These are phyloP conservation scores for Sinocyclocheilus grahami DNA, from an alignment of 2,113 vertebrate genomes.

Conservation along the genomic window DNA sequence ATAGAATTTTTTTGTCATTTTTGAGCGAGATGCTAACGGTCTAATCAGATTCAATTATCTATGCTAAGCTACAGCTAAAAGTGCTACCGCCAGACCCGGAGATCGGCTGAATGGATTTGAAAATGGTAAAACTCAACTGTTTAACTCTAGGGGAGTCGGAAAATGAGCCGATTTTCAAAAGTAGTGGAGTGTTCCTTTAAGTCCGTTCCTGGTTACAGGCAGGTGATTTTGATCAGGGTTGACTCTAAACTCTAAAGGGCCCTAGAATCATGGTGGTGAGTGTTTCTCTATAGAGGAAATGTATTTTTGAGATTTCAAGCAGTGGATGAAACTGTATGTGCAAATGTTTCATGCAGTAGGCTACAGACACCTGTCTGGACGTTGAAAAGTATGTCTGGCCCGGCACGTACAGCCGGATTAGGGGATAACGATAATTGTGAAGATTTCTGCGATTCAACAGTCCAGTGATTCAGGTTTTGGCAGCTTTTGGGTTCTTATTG, in stretches of 20 bases:
- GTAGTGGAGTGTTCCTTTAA: too few species aligned
- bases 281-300: background rate
- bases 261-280: background rate
- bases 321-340: background rate
- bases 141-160: too few species aligned
- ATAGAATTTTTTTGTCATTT: too few species aligned
- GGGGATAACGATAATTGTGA: constrained; percentile 69
- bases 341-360: background rate
- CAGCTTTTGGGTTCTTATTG: constrained; percentile 73
- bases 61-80: too few species aligned
- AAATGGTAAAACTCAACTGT: too few species aligned
- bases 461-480: constrained; percentile 74
- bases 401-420: constrained; percentile 74
- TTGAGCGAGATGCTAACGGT: too few species aligned
- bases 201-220: too few species aligned
- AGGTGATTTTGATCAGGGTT: background rate
- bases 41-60: too few species aligned
- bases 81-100: too few species aligned
- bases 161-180: too few species aligned
- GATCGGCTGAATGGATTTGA: too few species aligned
- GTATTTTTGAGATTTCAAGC: background rate
- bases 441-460: constrained; percentile 80
- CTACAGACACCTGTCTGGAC: background rate
- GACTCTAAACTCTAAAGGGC: background rate
- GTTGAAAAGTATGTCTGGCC: constrained; percentile 55